Base-by-base conservation (phyloP, 2,113 vertebrate species). In the Myotis lucifugus region DNA sequence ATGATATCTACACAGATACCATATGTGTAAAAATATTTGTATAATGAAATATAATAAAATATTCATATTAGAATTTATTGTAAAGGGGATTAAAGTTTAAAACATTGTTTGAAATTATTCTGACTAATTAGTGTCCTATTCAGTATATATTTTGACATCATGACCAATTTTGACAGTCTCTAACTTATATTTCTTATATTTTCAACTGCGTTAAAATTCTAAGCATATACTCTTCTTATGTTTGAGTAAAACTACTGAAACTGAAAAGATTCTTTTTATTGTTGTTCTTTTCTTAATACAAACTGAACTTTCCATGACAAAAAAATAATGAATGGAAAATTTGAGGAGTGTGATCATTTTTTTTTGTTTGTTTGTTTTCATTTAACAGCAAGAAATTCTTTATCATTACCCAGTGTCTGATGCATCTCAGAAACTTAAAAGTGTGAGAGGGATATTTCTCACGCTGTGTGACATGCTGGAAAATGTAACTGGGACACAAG, bases 381-480 rank as follows among this genome's bases (percentile, higher is more conserved):
- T 70, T 98, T 98, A 90, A 96, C 98, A 99, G 99, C 99, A 99
- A 98, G 99, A 99, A 98, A 99, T 99, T 97, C 96, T 99, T 97
- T 99, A 99, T 98, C 99, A 99, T 97, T 99, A 99, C 90, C 99
- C 99, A 4, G 92, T 97, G 88, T 99, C 99, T 64, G 99, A 99
- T 91, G 99, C 99, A 9, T 99, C 99, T 79, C 96, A 98, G 85
- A 99, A 99, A 98, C 98, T 99, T 94, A 99, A 99, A 97, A 99
- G 98, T 72, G 98, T 99, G 86, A 98, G 99, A 73, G 99, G 99
- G 70, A 99, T 99, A 98, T 99, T 99, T 98, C 99, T 99, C 83
- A 99, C 99, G 0, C 98, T 99, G 9, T 99, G 99, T 96, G 99
- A 99, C 98, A 99, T 99, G 99, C 97, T 99, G 98, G 99, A 99